These are phyloP conservation scores for Popillia japonica DNA, from an alignment of 1,140 invertebrate species.

Conservation along the genomic window DNA sequence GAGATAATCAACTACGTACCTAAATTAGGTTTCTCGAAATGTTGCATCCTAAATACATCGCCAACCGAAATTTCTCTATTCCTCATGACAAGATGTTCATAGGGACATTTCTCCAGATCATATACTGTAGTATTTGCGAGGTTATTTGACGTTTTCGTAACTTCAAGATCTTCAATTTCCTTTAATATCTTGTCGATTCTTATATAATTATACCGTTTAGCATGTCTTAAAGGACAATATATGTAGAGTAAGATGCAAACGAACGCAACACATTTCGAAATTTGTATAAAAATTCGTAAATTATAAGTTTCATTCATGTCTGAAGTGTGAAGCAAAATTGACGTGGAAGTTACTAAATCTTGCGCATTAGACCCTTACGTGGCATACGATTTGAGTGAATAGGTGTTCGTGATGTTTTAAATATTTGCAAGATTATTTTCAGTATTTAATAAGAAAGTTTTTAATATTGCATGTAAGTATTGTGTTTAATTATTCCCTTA, in stretches of 20 bases:
- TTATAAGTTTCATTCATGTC: conserved; percentile 25
- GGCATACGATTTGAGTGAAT: conserved; percentile 63
- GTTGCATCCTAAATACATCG: not conserved
- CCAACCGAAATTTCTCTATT: not conserved
- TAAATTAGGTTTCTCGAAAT: not conserved
- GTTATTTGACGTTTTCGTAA: not conserved
- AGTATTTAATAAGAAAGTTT: conserved; percentile 51
- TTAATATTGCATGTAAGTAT: conserved; percentile 31
- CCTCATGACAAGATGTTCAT: not conserved
- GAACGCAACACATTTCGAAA: not conserved
- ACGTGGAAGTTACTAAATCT: conserved; percentile 61
- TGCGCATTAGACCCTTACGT: conserved; percentile 69
- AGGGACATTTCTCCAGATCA: conserved; percentile 2
- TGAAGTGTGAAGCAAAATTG: conserved; percentile 44
- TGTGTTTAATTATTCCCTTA: not conserved
- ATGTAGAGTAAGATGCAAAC: not conserved
- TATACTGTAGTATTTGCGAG: not conserved
- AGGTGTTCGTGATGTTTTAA: conserved; percentile 50
- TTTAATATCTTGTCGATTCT: conserved; percentile 24
- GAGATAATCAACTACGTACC: not conserved
- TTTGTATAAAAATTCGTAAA: not conserved
- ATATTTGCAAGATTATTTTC: conserved; percentile 53
- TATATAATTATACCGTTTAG: conserved; percentile 38
- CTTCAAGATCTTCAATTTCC: not conserved
- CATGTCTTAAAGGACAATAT: conserved; percentile 2